Percentiles rank a stretch among this genome's conserved stretches.
phyloP scores from a whole-genome alignment of 2,113 vertebrate genomes.

The Riparia riparia region DNA sequence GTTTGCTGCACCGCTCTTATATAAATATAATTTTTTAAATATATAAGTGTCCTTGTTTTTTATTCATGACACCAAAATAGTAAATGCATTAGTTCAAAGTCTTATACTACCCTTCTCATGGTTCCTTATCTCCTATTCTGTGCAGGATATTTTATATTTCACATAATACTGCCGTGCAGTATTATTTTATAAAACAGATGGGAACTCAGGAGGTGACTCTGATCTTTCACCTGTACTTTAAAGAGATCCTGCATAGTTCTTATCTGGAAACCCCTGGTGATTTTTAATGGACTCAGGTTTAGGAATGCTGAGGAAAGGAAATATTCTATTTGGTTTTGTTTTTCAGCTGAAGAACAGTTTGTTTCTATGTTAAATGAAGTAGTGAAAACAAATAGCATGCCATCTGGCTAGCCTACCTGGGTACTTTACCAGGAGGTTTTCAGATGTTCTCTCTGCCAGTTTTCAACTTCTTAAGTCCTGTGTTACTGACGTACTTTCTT shows the following conservation, averaged over 20 bases:
- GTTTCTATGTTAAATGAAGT: conserved; percentile 55
- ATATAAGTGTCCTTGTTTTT: background rate
- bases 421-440: conserved; percentile 27
- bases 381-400: conserved; percentile 56
- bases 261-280: conserved; percentile 9
- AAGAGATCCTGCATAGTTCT: background rate
- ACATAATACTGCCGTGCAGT: background rate
- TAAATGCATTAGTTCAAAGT: background rate
- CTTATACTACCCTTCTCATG: background rate
- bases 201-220: conserved; percentile 12
- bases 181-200: conserved; percentile 39
- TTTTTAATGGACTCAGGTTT: conserved; percentile 5
- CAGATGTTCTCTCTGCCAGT: background rate
- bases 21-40: background rate
- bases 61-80: background rate
- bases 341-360: conserved; percentile 56
- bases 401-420: conserved; percentile 57
- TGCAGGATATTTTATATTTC: background rate
- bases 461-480: background rate
- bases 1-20: background rate
- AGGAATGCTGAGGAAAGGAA: conserved; percentile 22
- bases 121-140: background rate
- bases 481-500: background rate
- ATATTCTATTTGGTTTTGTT: conserved; percentile 42
- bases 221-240: conserved; percentile 29